Evolutionary conservation across 2,797 vertebrate species (phyloP).

Genomic region (Chiroxiphia lanceolata): DNA sequence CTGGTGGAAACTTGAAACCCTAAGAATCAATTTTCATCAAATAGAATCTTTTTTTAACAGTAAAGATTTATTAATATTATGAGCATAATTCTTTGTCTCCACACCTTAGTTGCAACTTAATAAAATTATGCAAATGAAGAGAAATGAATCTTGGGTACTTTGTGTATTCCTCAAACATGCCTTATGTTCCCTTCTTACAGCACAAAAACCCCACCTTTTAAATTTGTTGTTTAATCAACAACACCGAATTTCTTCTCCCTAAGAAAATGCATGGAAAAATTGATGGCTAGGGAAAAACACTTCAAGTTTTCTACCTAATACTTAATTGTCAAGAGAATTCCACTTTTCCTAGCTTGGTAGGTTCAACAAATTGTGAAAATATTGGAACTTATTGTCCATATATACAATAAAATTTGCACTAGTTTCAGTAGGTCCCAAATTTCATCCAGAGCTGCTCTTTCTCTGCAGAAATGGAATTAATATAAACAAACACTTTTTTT

Average conservation of each 20-base stretch:
- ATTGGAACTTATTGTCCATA: neutral
- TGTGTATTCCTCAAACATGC: neutral
- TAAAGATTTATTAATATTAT: neutral
- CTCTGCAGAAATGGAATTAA: neutral
- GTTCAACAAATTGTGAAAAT: neutral
- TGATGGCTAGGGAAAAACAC: neutral
- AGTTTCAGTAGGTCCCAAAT: neutral
- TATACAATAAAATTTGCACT: neutral
- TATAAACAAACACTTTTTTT: neutral
- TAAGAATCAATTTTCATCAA: neutral
- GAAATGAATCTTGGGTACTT: neutral
- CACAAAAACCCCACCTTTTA: neutral
- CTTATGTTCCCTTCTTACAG: neutral
- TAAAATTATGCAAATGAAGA: neutral
- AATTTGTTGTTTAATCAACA: slow-evolving; percentile 23
- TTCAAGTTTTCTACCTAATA: neutral
- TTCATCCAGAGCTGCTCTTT: neutral
- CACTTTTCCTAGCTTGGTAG: neutral
- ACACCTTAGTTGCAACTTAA: neutral
- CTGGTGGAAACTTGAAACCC: neutral
- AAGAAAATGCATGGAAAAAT: neutral
- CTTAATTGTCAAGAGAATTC: neutral
- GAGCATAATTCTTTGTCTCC: neutral
- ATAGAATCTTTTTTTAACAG: neutral
- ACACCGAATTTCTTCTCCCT: neutral